Conservation (phyloP, 2,113 vertebrate genomes). For the Microtus pennsylvanicus region DNA sequence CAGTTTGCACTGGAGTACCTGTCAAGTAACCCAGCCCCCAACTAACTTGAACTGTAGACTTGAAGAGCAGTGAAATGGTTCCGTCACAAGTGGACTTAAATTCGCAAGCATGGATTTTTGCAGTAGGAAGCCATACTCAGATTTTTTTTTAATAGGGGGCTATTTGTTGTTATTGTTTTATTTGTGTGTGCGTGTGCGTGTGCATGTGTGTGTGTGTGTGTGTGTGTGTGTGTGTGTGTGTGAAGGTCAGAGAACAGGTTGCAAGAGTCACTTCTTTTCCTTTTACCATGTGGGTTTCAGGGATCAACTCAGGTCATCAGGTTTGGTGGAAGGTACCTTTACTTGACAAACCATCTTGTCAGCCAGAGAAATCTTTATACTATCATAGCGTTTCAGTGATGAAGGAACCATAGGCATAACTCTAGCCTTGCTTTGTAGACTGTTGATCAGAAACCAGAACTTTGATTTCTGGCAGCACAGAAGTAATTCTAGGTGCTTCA, state of each 20-base stretch:
- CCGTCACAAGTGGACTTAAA: neutral
- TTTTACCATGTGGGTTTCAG: neutral
- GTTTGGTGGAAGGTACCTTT: neutral
- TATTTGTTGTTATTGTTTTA: neutral
- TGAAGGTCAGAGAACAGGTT: neutral
- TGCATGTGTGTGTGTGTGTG: neutral
- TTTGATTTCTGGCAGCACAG: neutral
- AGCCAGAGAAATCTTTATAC: neutral
- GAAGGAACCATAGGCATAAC: neutral
- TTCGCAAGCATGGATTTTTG: neutral
- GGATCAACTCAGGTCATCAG: neutral
- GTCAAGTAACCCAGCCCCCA: neutral
- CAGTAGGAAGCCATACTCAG: neutral
- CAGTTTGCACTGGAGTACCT: fast-evolving
- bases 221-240: neutral
- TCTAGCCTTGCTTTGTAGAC: neutral
- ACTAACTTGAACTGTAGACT: neutral
- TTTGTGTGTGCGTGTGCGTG: neutral
- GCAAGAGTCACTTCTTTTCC: neutral
- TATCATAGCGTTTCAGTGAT: neutral
- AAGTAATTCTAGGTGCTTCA: no score
- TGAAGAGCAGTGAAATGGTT: neutral
- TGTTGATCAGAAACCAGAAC: neutral
- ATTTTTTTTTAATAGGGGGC: slow-evolving; percentile 5
- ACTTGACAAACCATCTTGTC: neutral